These are phyloP conservation scores for Drosophila meridiana DNA, from an alignment of 2,888 invertebrate species.

Conservation along the genomic window DNA sequence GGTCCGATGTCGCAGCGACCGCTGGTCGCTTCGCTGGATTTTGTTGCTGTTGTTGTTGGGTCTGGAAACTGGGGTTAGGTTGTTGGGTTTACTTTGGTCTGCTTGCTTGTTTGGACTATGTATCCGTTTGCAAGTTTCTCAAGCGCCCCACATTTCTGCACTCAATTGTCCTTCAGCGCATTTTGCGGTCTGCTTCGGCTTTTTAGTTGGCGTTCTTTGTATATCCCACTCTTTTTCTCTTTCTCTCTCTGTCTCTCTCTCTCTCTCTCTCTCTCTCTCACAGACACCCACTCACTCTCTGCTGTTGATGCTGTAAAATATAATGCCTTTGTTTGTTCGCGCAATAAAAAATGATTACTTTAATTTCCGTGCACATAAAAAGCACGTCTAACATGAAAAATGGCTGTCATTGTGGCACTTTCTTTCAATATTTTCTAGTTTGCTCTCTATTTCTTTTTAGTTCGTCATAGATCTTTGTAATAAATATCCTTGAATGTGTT, in stretches of 20 bases:
- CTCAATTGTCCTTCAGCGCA: conserved; percentile 78
- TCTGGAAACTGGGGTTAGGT: conserved; percentile 21
- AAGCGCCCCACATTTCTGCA: conserved; percentile 71
- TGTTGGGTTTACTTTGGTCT: conserved; percentile 24
- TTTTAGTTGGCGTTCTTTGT: conserved; percentile 22
- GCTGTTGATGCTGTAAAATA: conserved; percentile 59
- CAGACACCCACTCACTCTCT: neutral
- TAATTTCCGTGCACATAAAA: conserved; percentile 78
- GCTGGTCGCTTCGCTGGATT: conserved; percentile 38
- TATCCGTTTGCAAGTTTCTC: conserved; percentile 67
- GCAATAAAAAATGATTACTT: conserved; percentile 80
- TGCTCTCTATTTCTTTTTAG: neutral
- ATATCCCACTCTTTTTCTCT: neutral
- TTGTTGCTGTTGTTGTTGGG: conserved; percentile 5
- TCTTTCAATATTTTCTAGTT: conserved; percentile 23
- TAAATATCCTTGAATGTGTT: neutral
- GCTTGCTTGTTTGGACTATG: conserved; percentile 56
- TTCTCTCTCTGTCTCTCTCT: neutral
- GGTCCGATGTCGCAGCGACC: conserved; percentile 47
- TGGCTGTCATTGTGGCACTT: conserved; percentile 69
- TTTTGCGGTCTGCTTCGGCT: conserved; percentile 61
- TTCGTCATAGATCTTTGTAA: conserved; percentile 17
- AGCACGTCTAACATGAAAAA: conserved; percentile 76
- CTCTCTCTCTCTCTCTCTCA: neutral
- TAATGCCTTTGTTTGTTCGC: conserved; percentile 81